Evolutionary conservation across 2,113 vertebrate genomes (phyloP).

Genomic region (Malurus alboscapulatus): DNA sequence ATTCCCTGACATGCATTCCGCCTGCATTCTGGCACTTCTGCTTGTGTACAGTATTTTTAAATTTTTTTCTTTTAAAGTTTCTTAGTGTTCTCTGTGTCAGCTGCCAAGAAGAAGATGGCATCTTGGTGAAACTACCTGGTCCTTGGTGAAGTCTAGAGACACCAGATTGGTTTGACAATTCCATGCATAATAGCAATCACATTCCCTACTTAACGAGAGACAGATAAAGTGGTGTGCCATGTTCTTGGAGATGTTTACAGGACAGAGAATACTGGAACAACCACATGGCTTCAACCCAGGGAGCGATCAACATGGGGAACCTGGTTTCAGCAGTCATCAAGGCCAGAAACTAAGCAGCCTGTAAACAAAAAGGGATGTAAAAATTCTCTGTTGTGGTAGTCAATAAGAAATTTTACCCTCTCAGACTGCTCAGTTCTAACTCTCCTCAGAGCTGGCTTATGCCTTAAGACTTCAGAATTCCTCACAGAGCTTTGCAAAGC

Average conservation of each 20-base stretch:
- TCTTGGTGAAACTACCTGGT: not conserved
- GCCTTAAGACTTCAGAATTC: not conserved
- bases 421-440: not conserved
- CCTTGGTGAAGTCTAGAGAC: not conserved
- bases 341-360: not conserved
- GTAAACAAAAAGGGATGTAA: conserved; percentile 1
- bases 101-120: not conserved
- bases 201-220: conserved; percentile 20
- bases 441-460: not conserved
- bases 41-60: not conserved
- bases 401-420: not conserved
- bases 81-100: not conserved
- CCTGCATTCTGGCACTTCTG: conserved; percentile 41
- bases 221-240: conserved; percentile 39
- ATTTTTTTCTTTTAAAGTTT: not conserved
- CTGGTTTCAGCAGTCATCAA: conserved; percentile 14
- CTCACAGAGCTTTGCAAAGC: not conserved
- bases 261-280: conserved; percentile 45
- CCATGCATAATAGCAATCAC: conserved; percentile 4
- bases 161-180: conserved; percentile 22
- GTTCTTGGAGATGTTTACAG: conserved; percentile 58
- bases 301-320: not conserved
- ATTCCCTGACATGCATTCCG: not conserved
- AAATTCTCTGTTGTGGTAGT: not conserved
- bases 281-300: conserved; percentile 33